Conservation (phyloP, 2,113 vertebrate species). For the Anoura caudifer region DNA sequence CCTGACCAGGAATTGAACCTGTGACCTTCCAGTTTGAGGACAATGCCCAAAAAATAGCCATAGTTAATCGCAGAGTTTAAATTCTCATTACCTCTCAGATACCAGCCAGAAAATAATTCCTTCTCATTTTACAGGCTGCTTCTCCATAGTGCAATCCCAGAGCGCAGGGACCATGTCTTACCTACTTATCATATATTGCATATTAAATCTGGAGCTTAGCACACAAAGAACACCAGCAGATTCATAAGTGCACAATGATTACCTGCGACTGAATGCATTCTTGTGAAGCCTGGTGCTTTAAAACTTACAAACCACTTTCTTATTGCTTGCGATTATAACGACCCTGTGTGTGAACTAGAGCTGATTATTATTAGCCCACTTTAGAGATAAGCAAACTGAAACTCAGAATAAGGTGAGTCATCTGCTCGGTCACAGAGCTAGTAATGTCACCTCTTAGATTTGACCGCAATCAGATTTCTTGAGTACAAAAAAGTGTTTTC, state of each 20-base stretch:
- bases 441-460: background rate
- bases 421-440: background rate
- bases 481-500: background rate
- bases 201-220: background rate
- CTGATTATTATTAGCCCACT: background rate
- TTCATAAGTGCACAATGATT: background rate
- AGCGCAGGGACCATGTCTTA: background rate
- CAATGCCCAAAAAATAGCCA: too few species aligned
- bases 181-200: background rate
- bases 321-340: background rate
- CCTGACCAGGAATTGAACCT: too few species aligned
- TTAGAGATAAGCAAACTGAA: constrained; percentile 16
- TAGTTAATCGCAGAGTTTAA: background rate
- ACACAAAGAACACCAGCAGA: too few species aligned
- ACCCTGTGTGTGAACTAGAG: background rate
- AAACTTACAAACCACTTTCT: background rate
- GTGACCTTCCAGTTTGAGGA: too few species aligned
- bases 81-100: background rate
- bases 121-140: background rate
- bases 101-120: background rate
- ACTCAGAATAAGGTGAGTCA: background rate
- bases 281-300: background rate
- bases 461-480: background rate
- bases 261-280: background rate
- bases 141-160: background rate